These are phyloP conservation scores for Resseliella maxima DNA, from an alignment of 2,888 invertebrate species.

Conservation along the genomic window DNA sequence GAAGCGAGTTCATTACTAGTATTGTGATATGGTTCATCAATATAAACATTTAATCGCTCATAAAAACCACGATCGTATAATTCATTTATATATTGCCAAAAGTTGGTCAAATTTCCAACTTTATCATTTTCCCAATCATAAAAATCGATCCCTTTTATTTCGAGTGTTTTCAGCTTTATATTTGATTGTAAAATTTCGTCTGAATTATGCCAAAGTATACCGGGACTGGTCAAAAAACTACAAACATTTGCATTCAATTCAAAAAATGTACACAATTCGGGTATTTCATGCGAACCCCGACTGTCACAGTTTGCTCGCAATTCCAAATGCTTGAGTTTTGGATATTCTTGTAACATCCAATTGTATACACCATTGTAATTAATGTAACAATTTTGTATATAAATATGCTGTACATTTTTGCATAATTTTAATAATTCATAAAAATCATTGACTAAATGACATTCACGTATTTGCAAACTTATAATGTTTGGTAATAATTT, in stretches of 20 bases:
- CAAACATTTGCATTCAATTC: neutral
- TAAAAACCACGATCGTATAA: neutral
- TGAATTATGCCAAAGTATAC: neutral
- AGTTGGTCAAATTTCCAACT: neutral
- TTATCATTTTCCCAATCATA: neutral
- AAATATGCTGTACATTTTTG: neutral
- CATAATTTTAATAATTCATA: neutral
- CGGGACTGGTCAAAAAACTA: neutral
- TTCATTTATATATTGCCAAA: neutral
- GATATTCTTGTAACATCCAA: neutral
- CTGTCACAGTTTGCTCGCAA: too few relatives aligned
- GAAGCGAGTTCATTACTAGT: neutral
- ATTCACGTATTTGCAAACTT: too few relatives aligned
- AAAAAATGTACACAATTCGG: neutral
- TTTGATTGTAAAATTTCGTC: neutral
- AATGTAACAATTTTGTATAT: neutral
- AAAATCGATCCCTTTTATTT: neutral
- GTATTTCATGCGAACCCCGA: neutral
- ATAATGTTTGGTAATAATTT: too few relatives aligned
- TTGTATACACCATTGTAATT: neutral
- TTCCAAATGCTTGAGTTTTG: neutral
- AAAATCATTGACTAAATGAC: too few relatives aligned
- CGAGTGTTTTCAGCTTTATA: neutral
- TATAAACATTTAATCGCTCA: neutral
- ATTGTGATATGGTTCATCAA: neutral